Evolutionary conservation across 2,888 invertebrate species (phyloP), one percentile per base, ranked within the genome.

Genomic region (Trichopoda pennipes): DNA sequence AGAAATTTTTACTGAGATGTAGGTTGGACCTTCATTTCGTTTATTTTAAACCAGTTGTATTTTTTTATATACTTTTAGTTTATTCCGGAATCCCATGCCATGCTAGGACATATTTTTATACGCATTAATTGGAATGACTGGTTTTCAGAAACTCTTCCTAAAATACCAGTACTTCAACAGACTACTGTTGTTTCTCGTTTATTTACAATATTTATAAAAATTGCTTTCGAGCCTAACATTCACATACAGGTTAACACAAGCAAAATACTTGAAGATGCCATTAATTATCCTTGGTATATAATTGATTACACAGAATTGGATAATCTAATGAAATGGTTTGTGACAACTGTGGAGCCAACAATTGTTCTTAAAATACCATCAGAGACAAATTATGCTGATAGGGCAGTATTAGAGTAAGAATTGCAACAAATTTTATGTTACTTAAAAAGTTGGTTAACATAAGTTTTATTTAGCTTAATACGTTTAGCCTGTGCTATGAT

Each of bases 281-380:
- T 94, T 78, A 91, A 91, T 76, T 94, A 94, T 89, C 92, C 94
- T 1, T 95, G 95, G 95, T 91, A 93, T 81, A 88, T 93, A 49
- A 91, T 95, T 3, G 94, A 94, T 79, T 92, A 93, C 16, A 88
- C 90, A 23, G 92, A 93, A 42, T 93, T 94, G 86, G 94, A 95
- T 87, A 93, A 93, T 74, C 92, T 95, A 44, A 92, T 95, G 85
- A 94, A 94, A 88, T 95, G 95, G 95, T 94, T 95, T 85, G 93
- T 95, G 10, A 94, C 94, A 92, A 94, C 94, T 81, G 94, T 94
- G 86, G 95, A 96, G 90, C 94, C 95, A 0, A 91, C 93, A 68
- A 94, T 95, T 77, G 92, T 95, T 42, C 91, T 95, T 23, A 91
- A 91, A 85, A 87, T 91, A 38, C 92, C 92, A 80, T 84, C 88